Conservation (phyloP, 2,797 vertebrate genomes). For the Carduelis carduelis region DNA sequence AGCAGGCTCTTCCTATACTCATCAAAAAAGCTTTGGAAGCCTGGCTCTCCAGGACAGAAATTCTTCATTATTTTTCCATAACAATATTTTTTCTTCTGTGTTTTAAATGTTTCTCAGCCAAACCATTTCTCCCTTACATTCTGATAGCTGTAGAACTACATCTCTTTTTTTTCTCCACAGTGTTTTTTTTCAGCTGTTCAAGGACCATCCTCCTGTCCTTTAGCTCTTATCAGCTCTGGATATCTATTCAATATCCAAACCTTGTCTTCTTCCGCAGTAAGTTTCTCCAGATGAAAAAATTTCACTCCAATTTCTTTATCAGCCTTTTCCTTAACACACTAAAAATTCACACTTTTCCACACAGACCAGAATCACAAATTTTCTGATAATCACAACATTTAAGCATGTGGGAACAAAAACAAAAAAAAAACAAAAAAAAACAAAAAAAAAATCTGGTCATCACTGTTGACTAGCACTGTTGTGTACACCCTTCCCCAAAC, state of each 20-base stretch:
- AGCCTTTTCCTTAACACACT: not conserved
- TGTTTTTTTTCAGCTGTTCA: not conserved
- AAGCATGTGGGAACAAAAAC: not conserved
- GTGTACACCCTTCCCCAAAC: accelerated
- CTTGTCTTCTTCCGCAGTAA: not conserved
- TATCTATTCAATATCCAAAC: not conserved
- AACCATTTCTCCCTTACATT: not conserved
- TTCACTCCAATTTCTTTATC: not conserved
- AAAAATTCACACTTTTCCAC: not conserved
- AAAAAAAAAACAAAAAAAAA: not conserved
- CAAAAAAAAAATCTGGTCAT: not conserved
- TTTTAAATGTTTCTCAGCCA: not conserved
- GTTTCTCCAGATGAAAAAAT: not conserved
- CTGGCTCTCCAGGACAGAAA: not conserved
- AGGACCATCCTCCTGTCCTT: not conserved
- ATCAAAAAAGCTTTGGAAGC: not conserved
- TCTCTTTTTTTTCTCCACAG: not conserved
- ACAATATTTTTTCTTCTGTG: not conserved
- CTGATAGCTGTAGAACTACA: not conserved
- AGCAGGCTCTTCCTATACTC: not conserved
- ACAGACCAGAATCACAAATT: not conserved
- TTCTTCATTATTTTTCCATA: not conserved
- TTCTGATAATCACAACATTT: not conserved
- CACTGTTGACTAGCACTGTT: not conserved
- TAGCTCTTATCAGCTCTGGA: not conserved